Percentiles rank a stretch among this genome's conserved stretches.
Evolutionary conservation across 2,113 vertebrate genomes (phyloP).

Genomic region (Ovis aries): ARS-UI_Ramb_v3.0 NC_056080.1:3011501-3012000

Average conservation of each 20-base stretch:
- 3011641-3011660: background rate
- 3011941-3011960: rapidly evolving
- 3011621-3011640: rapidly evolving
- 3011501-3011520: background rate
- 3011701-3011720: rapidly evolving
- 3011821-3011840: rapidly evolving
- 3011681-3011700: rapidly evolving
- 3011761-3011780: background rate
- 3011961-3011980: rapidly evolving
- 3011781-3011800: background rate
- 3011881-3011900: rapidly evolving
- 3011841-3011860: rapidly evolving
- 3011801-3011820: rapidly evolving
- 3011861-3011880: rapidly evolving
- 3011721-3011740: rapidly evolving
- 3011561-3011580: background rate
- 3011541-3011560: background rate
- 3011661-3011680: background rate
- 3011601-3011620: background rate
- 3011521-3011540: background rate
- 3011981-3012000: rapidly evolving
- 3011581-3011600: background rate
- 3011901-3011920: rapidly evolving
- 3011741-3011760: rapidly evolving
- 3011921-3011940: background rate